A percentile compares a stretch with the other conserved stretches of the same genome.
Evolutionary conservation across 2,797 vertebrate species (phyloP).

Genomic region (Malacoraja senta): DNA sequence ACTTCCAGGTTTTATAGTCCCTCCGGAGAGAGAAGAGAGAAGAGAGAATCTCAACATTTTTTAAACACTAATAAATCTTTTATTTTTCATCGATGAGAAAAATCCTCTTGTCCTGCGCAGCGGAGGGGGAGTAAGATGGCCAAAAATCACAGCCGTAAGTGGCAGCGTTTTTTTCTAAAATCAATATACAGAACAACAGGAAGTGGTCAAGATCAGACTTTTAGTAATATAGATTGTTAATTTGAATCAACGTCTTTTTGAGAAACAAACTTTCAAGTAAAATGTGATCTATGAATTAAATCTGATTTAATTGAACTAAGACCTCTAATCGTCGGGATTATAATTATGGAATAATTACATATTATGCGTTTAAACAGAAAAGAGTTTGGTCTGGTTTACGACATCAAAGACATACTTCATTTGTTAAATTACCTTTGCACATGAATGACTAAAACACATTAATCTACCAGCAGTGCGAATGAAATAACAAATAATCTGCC

Average conservation of each 20-base stretch:
- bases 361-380: background rate
- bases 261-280: background rate
- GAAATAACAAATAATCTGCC: background rate
- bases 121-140: too few relatives aligned
- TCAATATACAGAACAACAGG: too few relatives aligned
- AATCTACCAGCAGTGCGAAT: background rate
- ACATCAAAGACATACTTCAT: background rate
- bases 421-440: background rate
- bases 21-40: too few relatives aligned
- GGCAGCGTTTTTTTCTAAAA: too few relatives aligned
- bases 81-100: too few relatives aligned
- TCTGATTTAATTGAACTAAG: background rate
- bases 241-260: background rate
- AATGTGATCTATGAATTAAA: background rate
- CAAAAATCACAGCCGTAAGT: too few relatives aligned
- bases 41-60: too few relatives aligned
- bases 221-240: background rate
- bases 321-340: background rate
- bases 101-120: too few relatives aligned
- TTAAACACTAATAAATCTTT: too few relatives aligned
- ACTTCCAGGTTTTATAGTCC: too few relatives aligned
- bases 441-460: background rate
- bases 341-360: background rate
- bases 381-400: background rate
- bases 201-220: too few relatives aligned